These are phyloP conservation scores for Trididemnum miniatum DNA, from an alignment of 23 tunicate species.

Conservation along the genomic window DNA sequence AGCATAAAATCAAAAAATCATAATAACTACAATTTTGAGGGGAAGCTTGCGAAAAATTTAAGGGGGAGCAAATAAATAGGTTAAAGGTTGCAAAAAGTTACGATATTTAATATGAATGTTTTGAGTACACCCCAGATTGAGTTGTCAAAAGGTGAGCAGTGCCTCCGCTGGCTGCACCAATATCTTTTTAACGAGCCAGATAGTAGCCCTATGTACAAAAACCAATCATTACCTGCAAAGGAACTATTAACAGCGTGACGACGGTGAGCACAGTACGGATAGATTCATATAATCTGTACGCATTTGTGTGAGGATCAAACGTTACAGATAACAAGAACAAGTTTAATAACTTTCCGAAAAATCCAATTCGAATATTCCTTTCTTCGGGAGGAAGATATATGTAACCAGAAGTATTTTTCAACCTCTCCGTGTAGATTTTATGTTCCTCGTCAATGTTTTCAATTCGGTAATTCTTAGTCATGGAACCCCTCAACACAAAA, in stretches of 20 bases:
- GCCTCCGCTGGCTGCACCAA: no score
- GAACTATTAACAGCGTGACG: constrained; percentile 60
- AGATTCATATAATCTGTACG: constrained; percentile 49
- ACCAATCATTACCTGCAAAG: constrained; percentile 61
- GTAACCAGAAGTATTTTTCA: background rate
- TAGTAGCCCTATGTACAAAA: no score
- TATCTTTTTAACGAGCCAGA: no score
- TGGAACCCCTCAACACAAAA: background rate
- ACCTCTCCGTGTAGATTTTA: constrained; percentile 44
- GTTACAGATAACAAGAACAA: constrained; percentile 61
- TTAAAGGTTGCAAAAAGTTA: no score
- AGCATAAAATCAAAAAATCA: no score
- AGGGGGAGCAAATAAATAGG: no score
- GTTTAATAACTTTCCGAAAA: constrained; percentile 16
- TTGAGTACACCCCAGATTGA: no score
- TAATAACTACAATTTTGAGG: no score
- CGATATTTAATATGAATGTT: no score
- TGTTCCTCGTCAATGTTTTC: constrained; percentile 46
- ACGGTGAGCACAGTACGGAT: constrained; percentile 36
- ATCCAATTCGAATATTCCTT: background rate
- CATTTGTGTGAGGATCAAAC: constrained; percentile 63
- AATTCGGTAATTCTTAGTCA: constrained; percentile 26
- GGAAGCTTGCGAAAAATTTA: no score
- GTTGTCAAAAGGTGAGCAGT: no score
- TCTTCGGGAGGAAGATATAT: background rate